Evolutionary conservation across 2,888 invertebrate genomes (phyloP).

Genomic region (Fragum sueziense): DNA sequence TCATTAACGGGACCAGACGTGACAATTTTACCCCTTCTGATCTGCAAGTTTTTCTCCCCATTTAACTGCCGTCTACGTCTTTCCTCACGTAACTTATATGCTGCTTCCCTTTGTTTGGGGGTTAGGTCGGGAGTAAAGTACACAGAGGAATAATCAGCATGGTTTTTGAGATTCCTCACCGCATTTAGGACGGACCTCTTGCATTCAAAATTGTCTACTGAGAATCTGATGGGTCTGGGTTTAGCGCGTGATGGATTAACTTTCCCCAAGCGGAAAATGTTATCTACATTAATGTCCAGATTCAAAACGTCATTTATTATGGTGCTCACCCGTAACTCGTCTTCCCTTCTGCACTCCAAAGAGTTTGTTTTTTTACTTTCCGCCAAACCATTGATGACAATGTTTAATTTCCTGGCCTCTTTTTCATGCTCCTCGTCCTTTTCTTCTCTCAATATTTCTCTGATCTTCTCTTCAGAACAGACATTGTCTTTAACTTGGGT

Average conservation of each 20-base stretch:
- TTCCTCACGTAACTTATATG: constrained; percentile 1
- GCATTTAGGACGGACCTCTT: not conserved
- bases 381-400: not conserved
- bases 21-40: constrained; percentile 4
- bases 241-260: not conserved
- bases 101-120: not conserved
- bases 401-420: not conserved
- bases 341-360: not conserved
- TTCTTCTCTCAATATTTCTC: not conserved
- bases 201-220: not conserved
- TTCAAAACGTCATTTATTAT: constrained; percentile 10
- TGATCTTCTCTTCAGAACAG: not conserved
- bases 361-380: not conserved
- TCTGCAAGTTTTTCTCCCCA: constrained; percentile 9
- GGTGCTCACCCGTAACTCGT: not conserved
- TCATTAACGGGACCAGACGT: too few species aligned
- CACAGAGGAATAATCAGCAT: not conserved
- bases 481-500: not conserved
- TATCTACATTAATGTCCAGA: constrained; percentile 8
- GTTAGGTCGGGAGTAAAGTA: constrained; percentile 6
- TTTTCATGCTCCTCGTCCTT: constrained; percentile 1
- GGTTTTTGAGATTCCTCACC: not conserved
- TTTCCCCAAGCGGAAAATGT: not conserved
- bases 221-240: not conserved
- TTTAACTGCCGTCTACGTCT: not conserved